Percentiles rank a stretch among this genome's conserved stretches.
Conservation (phyloP, 2,797 vertebrate genomes). For the Lophotriccus pileatus region DNA sequence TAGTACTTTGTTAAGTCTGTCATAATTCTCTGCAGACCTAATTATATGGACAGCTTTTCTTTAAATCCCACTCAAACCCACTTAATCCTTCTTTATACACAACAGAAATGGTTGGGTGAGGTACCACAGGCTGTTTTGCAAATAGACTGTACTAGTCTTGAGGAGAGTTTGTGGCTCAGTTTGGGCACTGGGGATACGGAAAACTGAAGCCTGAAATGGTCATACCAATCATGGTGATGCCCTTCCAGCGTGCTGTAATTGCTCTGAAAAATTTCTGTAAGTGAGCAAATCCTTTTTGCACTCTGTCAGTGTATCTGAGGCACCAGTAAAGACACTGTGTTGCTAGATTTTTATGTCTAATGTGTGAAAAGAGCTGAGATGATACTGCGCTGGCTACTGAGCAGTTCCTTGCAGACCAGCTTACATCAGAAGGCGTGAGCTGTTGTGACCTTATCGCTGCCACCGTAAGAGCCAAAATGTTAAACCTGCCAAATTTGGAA, state of each 20-base stretch:
- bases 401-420: neutral
- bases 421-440: neutral
- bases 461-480: neutral
- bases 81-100: neutral
- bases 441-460: neutral
- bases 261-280: neutral
- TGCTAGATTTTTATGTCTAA: neutral
- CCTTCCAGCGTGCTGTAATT: neutral
- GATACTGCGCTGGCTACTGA: neutral
- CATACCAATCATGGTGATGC: neutral
- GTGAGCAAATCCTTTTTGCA: neutral
- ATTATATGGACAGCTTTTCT: slow-evolving; percentile 17
- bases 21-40: slow-evolving; percentile 35
- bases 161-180: neutral
- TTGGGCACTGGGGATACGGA: neutral
- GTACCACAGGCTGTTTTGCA: neutral
- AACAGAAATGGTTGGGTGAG: neutral
- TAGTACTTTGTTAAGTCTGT: neutral
- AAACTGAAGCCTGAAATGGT: neutral
- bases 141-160: neutral
- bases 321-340: neutral
- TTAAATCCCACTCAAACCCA: slow-evolving; percentile 11
- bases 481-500: neutral
- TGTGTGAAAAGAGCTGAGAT: neutral
- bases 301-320: neutral